Evolutionary conservation across 2,797 vertebrate species (phyloP).

Genomic region (Sardinella longiceps): DNA sequence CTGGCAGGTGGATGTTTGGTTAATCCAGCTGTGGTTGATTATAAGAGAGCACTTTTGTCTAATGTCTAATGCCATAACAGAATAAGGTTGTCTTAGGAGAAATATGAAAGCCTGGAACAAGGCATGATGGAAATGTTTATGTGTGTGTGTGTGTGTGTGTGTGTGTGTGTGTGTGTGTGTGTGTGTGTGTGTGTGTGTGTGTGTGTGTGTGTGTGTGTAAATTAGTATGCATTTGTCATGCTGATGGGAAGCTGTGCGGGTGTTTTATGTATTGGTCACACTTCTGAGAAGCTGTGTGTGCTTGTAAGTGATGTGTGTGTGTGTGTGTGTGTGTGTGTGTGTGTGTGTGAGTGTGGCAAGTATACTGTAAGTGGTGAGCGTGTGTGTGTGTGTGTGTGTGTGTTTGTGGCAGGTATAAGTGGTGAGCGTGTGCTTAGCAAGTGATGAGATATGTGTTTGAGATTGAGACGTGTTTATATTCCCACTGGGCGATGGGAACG

Average conservation of each 20-base stretch:
- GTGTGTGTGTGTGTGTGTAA: neutral
- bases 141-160: neutral
- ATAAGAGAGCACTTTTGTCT: too few relatives aligned
- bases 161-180: conserved; percentile 6
- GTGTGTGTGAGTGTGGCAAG: neutral
- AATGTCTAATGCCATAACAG: too few relatives aligned
- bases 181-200: neutral
- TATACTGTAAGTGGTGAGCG: too few relatives aligned
- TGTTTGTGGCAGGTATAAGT: neutral
- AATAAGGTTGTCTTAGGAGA: neutral
- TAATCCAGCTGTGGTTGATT: neutral
- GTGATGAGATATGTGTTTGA: neutral
- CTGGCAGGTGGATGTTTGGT: neutral
- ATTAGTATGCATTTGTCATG: neutral
- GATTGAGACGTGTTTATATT: neutral
- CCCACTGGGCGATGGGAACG: neutral
- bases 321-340: conserved; percentile 6
- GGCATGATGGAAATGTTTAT: neutral
- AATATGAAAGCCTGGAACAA: neutral
- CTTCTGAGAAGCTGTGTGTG: neutral
- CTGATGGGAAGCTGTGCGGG: neutral
- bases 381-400: neutral
- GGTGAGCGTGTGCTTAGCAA: neutral
- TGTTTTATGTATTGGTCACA: neutral
- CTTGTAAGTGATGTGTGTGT: neutral